A percentile compares a stretch with the other conserved stretches of the same genome.
Evolutionary conservation across 2,888 invertebrate species (phyloP).

Genomic region (Argyresthia albistria): DNA sequence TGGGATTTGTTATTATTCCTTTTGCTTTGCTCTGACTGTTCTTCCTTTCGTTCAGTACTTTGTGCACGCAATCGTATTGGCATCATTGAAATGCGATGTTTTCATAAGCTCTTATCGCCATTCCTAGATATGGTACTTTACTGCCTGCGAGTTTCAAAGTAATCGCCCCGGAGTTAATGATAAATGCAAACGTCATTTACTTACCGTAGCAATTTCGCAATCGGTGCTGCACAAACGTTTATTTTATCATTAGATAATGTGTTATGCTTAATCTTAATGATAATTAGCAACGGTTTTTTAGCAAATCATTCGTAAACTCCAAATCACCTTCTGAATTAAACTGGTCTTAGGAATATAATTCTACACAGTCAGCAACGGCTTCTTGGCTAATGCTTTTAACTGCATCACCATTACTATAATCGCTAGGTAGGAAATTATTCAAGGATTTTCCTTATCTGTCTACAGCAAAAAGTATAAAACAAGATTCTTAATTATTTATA

Average conservation of each 20-base stretch:
- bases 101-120: not conserved
- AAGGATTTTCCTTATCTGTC: constrained; percentile 33
- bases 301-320: no score
- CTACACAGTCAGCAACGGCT: no score
- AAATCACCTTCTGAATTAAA: no score
- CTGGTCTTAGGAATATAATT: no score
- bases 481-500: not conserved
- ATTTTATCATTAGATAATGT: no score
- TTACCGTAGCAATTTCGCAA: no score
- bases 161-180: not conserved
- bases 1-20: constrained; percentile 22
- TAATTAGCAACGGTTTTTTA: no score
- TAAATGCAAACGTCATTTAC: no score
- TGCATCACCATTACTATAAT: constrained; percentile 18
- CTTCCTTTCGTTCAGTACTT: constrained; percentile 34
- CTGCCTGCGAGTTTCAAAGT: not conserved
- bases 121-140: not conserved
- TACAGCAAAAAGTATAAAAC: constrained; percentile 16
- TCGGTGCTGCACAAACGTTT: no score
- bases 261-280: no score
- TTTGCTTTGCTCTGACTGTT: constrained; percentile 40
- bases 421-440: constrained; percentile 16
- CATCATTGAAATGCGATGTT: not conserved
- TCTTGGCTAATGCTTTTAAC: not conserved
- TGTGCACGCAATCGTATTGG: constrained; percentile 1